Evolutionary conservation across 2,797 vertebrate genomes (phyloP), one percentile per base, ranked within the genome.

Genomic region (Tenualosa thibaudeaui): DNA sequence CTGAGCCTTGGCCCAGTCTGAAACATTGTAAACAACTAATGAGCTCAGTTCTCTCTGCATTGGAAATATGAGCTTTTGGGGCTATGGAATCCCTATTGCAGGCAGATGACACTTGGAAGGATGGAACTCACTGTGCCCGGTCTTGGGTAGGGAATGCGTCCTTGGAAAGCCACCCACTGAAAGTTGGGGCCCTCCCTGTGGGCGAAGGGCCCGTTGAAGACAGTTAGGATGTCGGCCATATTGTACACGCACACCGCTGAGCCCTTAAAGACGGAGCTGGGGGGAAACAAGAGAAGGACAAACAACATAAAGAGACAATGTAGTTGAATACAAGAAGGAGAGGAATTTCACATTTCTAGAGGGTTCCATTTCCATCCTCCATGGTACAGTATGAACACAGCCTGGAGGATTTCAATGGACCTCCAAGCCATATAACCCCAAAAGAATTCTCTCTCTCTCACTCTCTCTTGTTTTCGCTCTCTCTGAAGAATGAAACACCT

Each of bases 171-270:
- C 91, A 97, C 96, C 94, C 98, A 96, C 90, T 99, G 98, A 81
- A 98, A 98, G 93, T 97, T 99, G 83, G 98, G 98, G 2, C 98
- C 98, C 81, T 99, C 98, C 88, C 97, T 96, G 93, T 99, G 98
- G 26, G 98, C 98, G 88, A 99, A 99, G 7, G 98, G 98, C 13
- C 98, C 98, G 43, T 99, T 99, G 94, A 99, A 99, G 85, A 99
- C 97, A 0, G 97, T 98, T 91, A 99, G 97, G 93, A 99, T 98
- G 88, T 99, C 97, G 0, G 97, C 97, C 91, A 99, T 96, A 91
- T 97, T 98, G 92, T 99, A 99, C 46, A 97, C 97, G 60, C 98
- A 99, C 88, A 99, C 98, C 0, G 98, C 98, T 0, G 98, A 99
- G 22, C 98, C 98, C 93, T 97, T 97, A 89, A 99, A 99, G 90